phyloP scores from a whole-genome alignment of 2,888 invertebrate genomes.

The Ecliptopera silaceata region DNA sequence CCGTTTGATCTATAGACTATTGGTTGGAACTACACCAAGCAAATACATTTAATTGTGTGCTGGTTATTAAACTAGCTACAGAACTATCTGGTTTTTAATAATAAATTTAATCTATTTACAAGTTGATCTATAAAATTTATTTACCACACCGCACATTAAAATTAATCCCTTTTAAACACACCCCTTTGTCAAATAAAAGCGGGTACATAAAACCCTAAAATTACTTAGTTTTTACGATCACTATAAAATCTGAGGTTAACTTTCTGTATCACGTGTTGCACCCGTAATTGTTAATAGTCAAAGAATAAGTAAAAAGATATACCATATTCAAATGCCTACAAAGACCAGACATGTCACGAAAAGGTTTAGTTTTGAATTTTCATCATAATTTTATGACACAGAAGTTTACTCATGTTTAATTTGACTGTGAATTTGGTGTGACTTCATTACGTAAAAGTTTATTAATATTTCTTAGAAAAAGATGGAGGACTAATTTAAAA shows the following conservation, averaged over 20 bases:
- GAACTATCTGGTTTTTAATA: not conserved
- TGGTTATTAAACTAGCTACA: no score
- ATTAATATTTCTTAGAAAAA: no score
- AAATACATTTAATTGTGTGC: no score
- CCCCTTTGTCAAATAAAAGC: conserved; percentile 31
- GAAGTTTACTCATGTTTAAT: no score
- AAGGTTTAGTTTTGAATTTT: no score
- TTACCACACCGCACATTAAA: conserved; percentile 17
- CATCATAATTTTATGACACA: no score
- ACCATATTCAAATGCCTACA: not conserved
- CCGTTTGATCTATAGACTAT: no score
- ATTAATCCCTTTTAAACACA: conserved; percentile 21
- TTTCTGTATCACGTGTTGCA: conserved; percentile 50
- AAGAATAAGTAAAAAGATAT: not conserved
- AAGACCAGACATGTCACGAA: not conserved
- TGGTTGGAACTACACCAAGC: no score
- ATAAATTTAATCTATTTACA: conserved; percentile 3
- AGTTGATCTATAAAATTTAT: conserved; percentile 12
- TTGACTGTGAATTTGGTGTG: no score
- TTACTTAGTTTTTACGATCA: conserved; percentile 33
- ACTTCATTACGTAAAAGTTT: no score
- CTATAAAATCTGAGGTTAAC: conserved; percentile 33
- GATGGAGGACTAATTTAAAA: no score
- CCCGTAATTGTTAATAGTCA: not conserved
- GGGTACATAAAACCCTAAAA: conserved; percentile 19